Evolutionary conservation across 53 echinoderm and acorn worm species (phyloP).

Genomic region (Apostichopus leukothele): DNA sequence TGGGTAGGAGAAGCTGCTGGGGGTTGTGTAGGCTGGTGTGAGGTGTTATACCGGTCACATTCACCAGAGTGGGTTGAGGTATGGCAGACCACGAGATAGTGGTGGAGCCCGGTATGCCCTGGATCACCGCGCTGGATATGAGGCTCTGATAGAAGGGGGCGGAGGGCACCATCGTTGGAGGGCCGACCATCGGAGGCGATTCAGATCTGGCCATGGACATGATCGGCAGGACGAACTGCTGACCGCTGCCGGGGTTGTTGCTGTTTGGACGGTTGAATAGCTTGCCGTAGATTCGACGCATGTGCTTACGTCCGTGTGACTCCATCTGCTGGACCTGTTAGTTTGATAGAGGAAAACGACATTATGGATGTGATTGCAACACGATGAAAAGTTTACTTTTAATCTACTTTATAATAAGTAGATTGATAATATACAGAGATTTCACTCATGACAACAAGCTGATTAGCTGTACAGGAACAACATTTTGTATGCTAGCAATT

Average conservation of each 20-base stretch:
- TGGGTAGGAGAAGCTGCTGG: constrained; percentile 88
- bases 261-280: constrained; percentile 92
- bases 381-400: too few relatives aligned
- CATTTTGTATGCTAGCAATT: too few relatives aligned
- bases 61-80: constrained; percentile 41
- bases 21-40: constrained; percentile 43
- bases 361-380: too few relatives aligned
- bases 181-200: constrained; percentile 39
- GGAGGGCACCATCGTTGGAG: constrained; percentile 20
- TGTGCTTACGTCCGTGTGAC: constrained; percentile 95
- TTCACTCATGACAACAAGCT: too few relatives aligned
- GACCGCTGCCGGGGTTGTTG: constrained; percentile 76
- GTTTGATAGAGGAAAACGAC: neutral
- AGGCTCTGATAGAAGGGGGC: constrained; percentile 43
- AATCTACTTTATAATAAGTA: too few relatives aligned
- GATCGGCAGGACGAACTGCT: constrained; percentile 87
- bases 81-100: constrained; percentile 33
- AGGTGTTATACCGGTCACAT: constrained; percentile 42
- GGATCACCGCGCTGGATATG: constrained; percentile 36
- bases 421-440: too few relatives aligned
- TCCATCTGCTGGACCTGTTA: constrained; percentile 97
- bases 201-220: constrained; percentile 51
- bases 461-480: too few relatives aligned
- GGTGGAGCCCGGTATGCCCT: constrained; percentile 29
- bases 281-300: constrained; percentile 98